These are phyloP conservation scores for Euura saliciscinereae DNA, from an alignment of 1,140 invertebrate genomes.

Conservation along the genomic window DNA sequence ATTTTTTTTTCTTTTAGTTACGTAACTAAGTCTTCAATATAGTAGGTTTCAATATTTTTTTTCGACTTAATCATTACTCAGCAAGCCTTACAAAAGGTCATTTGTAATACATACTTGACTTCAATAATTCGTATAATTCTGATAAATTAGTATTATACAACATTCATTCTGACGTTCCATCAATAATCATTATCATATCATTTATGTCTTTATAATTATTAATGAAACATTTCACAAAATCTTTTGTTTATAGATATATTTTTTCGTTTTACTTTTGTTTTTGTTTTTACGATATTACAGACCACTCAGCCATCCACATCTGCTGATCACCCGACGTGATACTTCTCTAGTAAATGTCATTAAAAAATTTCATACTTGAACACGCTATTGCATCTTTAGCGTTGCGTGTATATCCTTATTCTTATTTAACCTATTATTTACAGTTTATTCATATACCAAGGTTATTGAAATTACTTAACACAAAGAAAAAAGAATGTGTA, in stretches of 20 bases:
- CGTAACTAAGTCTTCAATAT: no score
- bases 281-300: neutral
- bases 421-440: slow-evolving; percentile 2
- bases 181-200: neutral
- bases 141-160: slow-evolving; percentile 6
- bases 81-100: slow-evolving; percentile 1
- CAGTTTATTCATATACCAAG: neutral
- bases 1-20: no score
- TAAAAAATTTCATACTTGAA: neutral
- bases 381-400: neutral
- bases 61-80: neutral
- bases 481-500: neutral
- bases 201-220: neutral
- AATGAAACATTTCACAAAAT: neutral
- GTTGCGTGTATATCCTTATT: neutral
- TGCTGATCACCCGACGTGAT: neutral
- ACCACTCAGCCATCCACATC: neutral
- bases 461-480: neutral
- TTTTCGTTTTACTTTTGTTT: neutral
- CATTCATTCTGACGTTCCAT: neutral
- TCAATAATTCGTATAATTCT: slow-evolving; percentile 2
- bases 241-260: neutral
- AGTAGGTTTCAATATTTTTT: neutral
- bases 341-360: neutral
- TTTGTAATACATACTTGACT: slow-evolving; percentile 5